Evolutionary conservation across 2,113 vertebrate species (phyloP), one percentile per base, ranked within the genome.

Genomic region (Platichthys stellatus): DNA sequence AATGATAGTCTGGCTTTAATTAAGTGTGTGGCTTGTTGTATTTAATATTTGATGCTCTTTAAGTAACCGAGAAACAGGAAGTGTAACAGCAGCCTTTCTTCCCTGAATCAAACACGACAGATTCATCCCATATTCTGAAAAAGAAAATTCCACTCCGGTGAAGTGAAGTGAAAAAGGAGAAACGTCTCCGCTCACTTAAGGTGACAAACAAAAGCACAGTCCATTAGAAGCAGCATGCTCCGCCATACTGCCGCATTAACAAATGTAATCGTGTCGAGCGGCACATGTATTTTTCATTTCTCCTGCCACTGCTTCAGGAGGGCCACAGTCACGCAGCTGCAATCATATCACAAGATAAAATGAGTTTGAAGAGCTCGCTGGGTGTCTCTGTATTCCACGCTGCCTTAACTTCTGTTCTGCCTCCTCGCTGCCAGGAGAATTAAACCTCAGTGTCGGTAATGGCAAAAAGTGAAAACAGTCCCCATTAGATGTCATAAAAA

Each of bases 401-500:
- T 63, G 80, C 76, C 86, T 85, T 72, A 72, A 80, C 83, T 83
- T 57, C 69, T 76, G 72, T 13, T 83, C 76, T 74, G 63, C 77
- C 81, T 83, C 81, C 73, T 83, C 76, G 4, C 74, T 61, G 76
- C 76, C 74, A 71, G 76, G 15, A 69, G 75, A 87, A 85, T 81
- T 82, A 83, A 83, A 83, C 66, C 84, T 18, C 76, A 71, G 76
- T 63, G 79, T 74, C 76, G 59, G 74, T 2, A 63, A 77, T 72
- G 47, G 76, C 73, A 72, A 69, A 31, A 84, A 82, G 79, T 84
- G 78, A 82, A 83, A 85, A 75, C 73, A 35, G 61, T 60, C 79
- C 81, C 79, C 83, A 86, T 90, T 89, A 89, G 78, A 86, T 11
- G 78, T 54, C 70, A 84, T 84, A 85, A 90, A 82, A 87, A 84